Percentiles rank a stretch among this genome's conserved stretches.
phyloP scores from a whole-genome alignment of 64 coral and sea anemone genomes.

The Dendronephthya gigantea region DNA sequence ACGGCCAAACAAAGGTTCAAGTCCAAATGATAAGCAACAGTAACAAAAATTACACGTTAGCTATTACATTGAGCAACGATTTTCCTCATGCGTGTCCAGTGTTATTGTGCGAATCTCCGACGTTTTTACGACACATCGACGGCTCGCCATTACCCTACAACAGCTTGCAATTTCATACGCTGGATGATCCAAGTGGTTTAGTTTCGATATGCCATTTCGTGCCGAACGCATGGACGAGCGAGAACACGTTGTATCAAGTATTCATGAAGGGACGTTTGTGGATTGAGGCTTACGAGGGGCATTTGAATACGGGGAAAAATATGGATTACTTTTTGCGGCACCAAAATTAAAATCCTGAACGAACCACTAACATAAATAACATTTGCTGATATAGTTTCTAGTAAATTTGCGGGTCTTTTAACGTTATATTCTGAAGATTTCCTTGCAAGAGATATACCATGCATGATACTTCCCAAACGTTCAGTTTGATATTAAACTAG shows the following conservation, averaged over 20 bases:
- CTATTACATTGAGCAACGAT: background rate
- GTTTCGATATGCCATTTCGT: background rate
- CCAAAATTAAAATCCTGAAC: background rate
- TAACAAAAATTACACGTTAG: background rate
- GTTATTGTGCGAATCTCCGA: background rate
- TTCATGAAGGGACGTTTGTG: conserved; percentile 12
- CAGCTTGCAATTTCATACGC: background rate
- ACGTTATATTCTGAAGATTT: too few species aligned
- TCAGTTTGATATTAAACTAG: too few species aligned
- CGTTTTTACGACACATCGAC: background rate
- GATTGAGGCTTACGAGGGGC: conserved; percentile 4
- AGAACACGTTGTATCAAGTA: background rate
- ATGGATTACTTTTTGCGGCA: background rate
- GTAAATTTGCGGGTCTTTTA: too few species aligned
- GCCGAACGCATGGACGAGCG: background rate
- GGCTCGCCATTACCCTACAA: background rate
- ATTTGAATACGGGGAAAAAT: background rate
- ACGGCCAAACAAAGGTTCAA: background rate
- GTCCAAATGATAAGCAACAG: background rate
- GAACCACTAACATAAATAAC: too few species aligned
- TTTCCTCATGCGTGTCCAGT: background rate
- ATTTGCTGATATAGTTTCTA: too few species aligned
- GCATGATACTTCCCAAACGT: too few species aligned
- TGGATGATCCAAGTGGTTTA: background rate
- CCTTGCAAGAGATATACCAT: too few species aligned